A percentile compares a stretch with the other conserved stretches of the same genome.
phyloP scores from a whole-genome alignment of 1,140 invertebrate species.

The Aethina tumida region DNA sequence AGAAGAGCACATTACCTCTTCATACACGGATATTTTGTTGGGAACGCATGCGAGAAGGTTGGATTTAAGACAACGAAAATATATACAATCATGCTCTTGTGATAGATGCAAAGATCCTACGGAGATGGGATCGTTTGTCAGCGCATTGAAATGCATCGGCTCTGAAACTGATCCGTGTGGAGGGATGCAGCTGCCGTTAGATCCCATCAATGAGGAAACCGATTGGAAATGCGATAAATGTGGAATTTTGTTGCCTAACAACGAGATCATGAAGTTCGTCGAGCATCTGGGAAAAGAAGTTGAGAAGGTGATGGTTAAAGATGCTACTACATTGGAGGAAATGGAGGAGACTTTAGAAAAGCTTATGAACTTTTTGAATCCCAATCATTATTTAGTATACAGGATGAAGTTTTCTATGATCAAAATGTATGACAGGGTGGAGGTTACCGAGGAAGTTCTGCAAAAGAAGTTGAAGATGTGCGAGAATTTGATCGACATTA shows the following conservation, averaged over 20 bases:
- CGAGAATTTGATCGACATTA: slow-evolving; percentile 51
- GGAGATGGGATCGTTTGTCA: slow-evolving; percentile 50
- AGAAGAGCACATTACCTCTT: slow-evolving; percentile 52
- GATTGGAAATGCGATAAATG: slow-evolving; percentile 55
- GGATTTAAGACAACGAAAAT: slow-evolving; percentile 52
- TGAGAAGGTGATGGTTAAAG: slow-evolving; percentile 42
- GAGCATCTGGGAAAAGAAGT: slow-evolving; percentile 50
- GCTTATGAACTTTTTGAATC: slow-evolving; percentile 54
- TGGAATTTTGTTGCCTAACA: slow-evolving; percentile 40
- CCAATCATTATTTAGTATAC: slow-evolving; percentile 52
- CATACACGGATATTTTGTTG: slow-evolving; percentile 56
- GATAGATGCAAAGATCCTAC: slow-evolving; percentile 51
- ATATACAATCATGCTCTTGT: slow-evolving; percentile 53
- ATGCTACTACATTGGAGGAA: slow-evolving; percentile 34
- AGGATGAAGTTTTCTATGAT: slow-evolving; percentile 54
- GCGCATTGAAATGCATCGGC: slow-evolving; percentile 51
- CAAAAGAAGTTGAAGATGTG: slow-evolving; percentile 56
- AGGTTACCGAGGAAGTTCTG: slow-evolving; percentile 37
- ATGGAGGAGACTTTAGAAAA: slow-evolving; percentile 54
- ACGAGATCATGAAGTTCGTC: slow-evolving; percentile 48
- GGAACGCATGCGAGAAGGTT: slow-evolving; percentile 51
- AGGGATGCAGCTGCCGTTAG: slow-evolving; percentile 43
- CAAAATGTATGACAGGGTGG: slow-evolving; percentile 48
- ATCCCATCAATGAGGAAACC: slow-evolving; percentile 48
- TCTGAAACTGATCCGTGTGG: slow-evolving; percentile 30